Conservation (phyloP, 2,797 vertebrate species). For the Poeciliopsis infans region DNA sequence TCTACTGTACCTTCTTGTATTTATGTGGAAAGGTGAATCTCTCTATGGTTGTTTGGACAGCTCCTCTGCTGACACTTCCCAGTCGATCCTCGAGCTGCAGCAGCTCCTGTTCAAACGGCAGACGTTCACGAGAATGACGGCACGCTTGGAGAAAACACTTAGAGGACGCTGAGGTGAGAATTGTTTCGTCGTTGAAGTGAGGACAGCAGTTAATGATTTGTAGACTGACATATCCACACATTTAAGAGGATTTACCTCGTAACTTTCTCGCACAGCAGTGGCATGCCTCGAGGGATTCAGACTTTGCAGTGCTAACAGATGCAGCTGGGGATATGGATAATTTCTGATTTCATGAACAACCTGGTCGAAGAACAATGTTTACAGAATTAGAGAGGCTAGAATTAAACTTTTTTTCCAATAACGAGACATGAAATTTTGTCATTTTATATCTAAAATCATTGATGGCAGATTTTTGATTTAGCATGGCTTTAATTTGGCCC, state of each 20-base stretch:
- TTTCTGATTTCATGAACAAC: slow-evolving; percentile 98
- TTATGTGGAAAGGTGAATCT: slow-evolving; percentile 98
- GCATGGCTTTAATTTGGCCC: neutral
- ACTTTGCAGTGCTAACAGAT: slow-evolving; percentile 95
- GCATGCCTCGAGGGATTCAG: slow-evolving; percentile 92
- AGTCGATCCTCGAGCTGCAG: slow-evolving; percentile 96
- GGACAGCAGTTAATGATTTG: neutral
- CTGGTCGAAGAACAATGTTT: slow-evolving; percentile 63
- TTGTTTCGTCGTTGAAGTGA: neutral
- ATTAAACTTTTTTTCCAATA: neutral
- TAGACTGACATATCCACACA: neutral
- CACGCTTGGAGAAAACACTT: neutral
- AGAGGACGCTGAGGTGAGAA: neutral
- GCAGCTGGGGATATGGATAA: slow-evolving; percentile 96
- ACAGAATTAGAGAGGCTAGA: neutral
- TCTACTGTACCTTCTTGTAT: slow-evolving; percentile 93
- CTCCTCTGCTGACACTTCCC: slow-evolving; percentile 92
- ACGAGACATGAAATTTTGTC: neutral
- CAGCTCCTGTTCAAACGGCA: slow-evolving; percentile 84
- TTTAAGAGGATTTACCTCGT: slow-evolving; percentile 83
- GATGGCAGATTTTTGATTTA: neutral
- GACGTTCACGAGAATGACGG: neutral
- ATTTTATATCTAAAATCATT: neutral
- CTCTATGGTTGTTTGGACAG: slow-evolving; percentile 96
- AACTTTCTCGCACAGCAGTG: slow-evolving; percentile 93